Conservation (phyloP, 2,797 vertebrate species). For the Parambassis ranga region DNA sequence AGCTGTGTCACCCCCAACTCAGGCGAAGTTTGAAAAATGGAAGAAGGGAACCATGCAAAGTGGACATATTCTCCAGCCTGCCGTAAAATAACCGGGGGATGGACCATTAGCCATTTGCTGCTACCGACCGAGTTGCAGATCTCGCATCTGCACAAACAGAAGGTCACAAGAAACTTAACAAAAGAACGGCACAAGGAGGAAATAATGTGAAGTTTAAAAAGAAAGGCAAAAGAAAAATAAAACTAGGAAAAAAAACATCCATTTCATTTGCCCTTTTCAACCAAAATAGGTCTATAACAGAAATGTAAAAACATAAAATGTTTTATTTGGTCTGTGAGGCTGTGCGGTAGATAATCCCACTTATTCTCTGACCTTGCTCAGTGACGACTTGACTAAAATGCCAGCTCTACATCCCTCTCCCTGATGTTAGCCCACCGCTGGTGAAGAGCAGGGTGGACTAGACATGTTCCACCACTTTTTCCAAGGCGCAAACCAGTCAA, state of each 20-base stretch:
- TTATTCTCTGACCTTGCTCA: constrained; percentile 23
- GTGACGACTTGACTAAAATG: constrained; percentile 46
- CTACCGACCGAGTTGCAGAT: constrained; percentile 61
- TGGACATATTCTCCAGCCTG: constrained; percentile 79
- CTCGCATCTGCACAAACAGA: constrained; percentile 72
- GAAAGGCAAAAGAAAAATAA: not conserved
- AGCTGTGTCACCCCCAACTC: constrained; percentile 71
- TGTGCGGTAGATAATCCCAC: constrained; percentile 10
- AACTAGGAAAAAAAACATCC: not conserved
- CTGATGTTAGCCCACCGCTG: constrained; percentile 25
- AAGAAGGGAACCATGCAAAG: constrained; percentile 78
- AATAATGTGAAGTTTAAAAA: constrained; percentile 17
- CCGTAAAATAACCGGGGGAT: constrained; percentile 77
- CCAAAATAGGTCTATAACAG: not conserved
- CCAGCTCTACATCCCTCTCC: constrained; percentile 24
- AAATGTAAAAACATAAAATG: not conserved
- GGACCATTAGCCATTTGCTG: constrained; percentile 76
- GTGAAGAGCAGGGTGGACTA: constrained; percentile 46
- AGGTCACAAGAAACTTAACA: constrained; percentile 64
- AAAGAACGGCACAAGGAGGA: constrained; percentile 18
- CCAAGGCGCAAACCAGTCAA: constrained; percentile 75
- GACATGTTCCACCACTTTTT: constrained; percentile 66
- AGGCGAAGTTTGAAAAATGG: constrained; percentile 75
- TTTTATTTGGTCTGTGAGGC: not conserved
- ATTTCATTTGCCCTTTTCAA: not conserved